Evolutionary conservation across 2,113 vertebrate genomes (phyloP).

Genomic region (Desmodus rotundus): DNA sequence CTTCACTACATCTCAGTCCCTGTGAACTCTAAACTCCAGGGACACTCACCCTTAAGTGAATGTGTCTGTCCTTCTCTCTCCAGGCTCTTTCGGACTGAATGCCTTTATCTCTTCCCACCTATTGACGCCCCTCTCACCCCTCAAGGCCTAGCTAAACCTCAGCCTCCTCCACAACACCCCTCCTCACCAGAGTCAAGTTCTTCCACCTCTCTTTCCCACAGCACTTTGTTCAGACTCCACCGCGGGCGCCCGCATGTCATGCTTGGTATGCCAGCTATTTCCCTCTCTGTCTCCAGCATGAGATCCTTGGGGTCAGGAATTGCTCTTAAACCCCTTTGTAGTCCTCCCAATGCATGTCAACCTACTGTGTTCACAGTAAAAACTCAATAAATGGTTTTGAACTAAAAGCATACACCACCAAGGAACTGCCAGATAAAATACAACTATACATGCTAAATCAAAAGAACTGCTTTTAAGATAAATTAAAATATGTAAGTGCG

Average conservation of each 20-base stretch:
- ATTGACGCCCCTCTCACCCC: neutral
- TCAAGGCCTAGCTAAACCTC: neutral
- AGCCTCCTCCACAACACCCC: neutral
- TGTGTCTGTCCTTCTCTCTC: neutral
- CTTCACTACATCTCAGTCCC: neutral
- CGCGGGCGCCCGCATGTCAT: rapidly evolving
- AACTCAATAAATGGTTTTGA: neutral
- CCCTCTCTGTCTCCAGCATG: neutral
- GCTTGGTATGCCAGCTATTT: neutral
- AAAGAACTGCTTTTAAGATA: neutral
- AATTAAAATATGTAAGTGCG: neutral
- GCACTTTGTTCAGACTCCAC: neutral
- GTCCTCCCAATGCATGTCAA: neutral
- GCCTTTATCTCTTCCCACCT: neutral
- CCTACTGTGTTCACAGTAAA: neutral
- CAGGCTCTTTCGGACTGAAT: neutral
- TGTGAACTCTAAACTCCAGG: neutral
- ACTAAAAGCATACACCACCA: neutral
- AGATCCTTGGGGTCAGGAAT: neutral
- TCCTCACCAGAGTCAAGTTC: neutral
- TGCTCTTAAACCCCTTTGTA: neutral
- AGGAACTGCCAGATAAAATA: neutral
- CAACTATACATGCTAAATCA: neutral
- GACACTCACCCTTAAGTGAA: neutral
- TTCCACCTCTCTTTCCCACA: neutral